Base-by-base conservation (phyloP, 2,888 invertebrate species). In the Parapristionchus giblindavisi region DNA sequence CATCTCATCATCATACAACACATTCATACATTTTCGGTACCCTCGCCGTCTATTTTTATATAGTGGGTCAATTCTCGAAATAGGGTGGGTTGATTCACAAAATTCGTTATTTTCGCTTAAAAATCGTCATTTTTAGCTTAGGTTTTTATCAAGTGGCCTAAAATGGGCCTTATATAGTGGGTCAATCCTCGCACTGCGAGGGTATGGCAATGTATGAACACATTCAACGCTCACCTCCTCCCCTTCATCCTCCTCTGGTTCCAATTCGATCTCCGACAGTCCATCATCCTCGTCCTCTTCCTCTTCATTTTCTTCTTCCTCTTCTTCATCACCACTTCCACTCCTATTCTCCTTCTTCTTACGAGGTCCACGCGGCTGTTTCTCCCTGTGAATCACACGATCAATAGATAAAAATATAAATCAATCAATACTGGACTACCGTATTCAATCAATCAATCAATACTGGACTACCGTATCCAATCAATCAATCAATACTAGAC, bases 221-320 rank as follows among this genome's bases (percentile, higher is more conserved):
- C 21, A 11, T 48, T 48, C 11, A 48, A 48, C 11, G 11, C 48
- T 48, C 27, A 32, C 52, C 34, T 52, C 38, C 29, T 66, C 52
- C 27, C 51, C 66, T 66, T 24, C 24, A 29, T 65, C 48, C 65
- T 48, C 48, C 51, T 66, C 66, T 48, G 11, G 14, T 48, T 48
- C 48, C 48, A 11, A 14, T 48, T 21, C 48, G 11, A 11, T 21
- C 11, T 48, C 48, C 48, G 21, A 21, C 21, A 11, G 48, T 48
- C 48, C 48, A 32, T 34, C 66, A 11, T 66, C 66, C n/a, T 66
- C 66, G 14, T 54, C 27, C n/a, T 54, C 27, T 54, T n/a, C 24
- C 24, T 54, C 56, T 6, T 54, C 56, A n/a, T 54, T 24, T 54
- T 54, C 56, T n/a, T 24, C 56, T 40, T 66, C 66, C 36, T 66